Percentiles rank a stretch among this genome's conserved stretches.
Conservation (phyloP, 2,113 vertebrate genomes). For the Bettongia penicillata region DNA sequence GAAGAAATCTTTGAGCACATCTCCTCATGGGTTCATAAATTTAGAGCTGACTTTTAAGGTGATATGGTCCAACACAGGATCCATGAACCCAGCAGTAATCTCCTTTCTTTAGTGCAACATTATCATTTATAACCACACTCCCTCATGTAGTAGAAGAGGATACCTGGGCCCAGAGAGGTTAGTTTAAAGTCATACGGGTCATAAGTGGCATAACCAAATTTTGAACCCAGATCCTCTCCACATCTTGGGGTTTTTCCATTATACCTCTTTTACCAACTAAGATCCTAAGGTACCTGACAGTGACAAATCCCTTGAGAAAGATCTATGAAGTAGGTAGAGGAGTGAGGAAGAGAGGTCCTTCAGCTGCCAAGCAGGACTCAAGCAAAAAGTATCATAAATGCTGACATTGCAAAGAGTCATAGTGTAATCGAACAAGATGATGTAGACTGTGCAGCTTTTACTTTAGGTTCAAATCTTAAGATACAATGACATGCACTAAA, state of each 20-base stretch:
- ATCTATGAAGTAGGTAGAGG: too few relatives aligned
- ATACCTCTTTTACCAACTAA: neutral
- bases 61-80: neutral
- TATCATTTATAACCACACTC: neutral
- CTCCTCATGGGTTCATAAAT: neutral
- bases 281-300: neutral
- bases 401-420: too few relatives aligned
- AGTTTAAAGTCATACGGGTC: neutral
- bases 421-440: too few relatives aligned
- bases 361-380: too few relatives aligned
- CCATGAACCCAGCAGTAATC: neutral
- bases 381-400: too few relatives aligned
- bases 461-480: too few relatives aligned
- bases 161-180: neutral
- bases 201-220: neutral
- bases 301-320: too few relatives aligned
- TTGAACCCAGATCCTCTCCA: neutral
- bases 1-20: neutral
- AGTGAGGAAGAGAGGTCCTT: neutral
- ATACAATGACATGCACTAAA: too few relatives aligned
- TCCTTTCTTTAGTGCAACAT: neutral
- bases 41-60: neutral
- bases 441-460: too few relatives aligned
- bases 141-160: neutral
- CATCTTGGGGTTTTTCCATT: neutral